These are phyloP conservation scores for Cranoglanis bouderius DNA, from an alignment of 2,113 vertebrate genomes.

Conservation along the genomic window DNA sequence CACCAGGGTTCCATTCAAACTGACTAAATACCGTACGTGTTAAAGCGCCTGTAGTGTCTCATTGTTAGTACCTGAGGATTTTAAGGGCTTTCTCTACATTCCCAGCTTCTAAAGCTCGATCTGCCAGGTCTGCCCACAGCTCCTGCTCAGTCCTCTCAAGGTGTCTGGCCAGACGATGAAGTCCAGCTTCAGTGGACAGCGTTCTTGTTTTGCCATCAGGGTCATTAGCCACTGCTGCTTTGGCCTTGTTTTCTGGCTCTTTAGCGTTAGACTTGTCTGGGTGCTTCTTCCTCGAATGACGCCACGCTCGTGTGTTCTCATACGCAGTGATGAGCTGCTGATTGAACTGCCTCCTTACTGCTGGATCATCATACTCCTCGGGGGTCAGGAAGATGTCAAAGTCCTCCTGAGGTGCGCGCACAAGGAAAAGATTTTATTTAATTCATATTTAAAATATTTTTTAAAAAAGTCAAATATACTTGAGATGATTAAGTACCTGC, in stretches of 20 bases:
- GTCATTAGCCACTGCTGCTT: slow-evolving; percentile 54
- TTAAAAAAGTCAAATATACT: neutral
- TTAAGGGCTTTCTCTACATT: slow-evolving; percentile 80
- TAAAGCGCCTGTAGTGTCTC: neutral
- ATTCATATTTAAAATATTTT: neutral
- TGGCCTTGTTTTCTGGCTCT: slow-evolving; percentile 42
- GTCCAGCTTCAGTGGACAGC: slow-evolving; percentile 65
- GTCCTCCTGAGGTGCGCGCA: slow-evolving; percentile 75
- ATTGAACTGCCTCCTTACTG: slow-evolving; percentile 75
- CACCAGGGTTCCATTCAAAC: neutral
- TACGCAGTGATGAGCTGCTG: slow-evolving; percentile 80
- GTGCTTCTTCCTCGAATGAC: slow-evolving; percentile 47
- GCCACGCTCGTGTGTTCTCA: slow-evolving; percentile 65
- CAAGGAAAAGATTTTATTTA: neutral
- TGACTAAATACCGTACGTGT: neutral
- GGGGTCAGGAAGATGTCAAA: slow-evolving; percentile 86
- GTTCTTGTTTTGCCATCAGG: slow-evolving; percentile 65
- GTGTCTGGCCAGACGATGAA: slow-evolving; percentile 79
- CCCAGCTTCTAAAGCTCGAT: slow-evolving; percentile 79
- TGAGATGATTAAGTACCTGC: slow-evolving; percentile 73
- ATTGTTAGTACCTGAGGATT: slow-evolving; percentile 80
- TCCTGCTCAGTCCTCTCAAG: slow-evolving; percentile 80
- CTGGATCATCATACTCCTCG: slow-evolving; percentile 78
- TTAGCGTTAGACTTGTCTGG: neutral
- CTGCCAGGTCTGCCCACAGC: slow-evolving; percentile 79